Base-by-base conservation (phyloP, 2,113 vertebrate species). In the Helogale parvula region DNA sequence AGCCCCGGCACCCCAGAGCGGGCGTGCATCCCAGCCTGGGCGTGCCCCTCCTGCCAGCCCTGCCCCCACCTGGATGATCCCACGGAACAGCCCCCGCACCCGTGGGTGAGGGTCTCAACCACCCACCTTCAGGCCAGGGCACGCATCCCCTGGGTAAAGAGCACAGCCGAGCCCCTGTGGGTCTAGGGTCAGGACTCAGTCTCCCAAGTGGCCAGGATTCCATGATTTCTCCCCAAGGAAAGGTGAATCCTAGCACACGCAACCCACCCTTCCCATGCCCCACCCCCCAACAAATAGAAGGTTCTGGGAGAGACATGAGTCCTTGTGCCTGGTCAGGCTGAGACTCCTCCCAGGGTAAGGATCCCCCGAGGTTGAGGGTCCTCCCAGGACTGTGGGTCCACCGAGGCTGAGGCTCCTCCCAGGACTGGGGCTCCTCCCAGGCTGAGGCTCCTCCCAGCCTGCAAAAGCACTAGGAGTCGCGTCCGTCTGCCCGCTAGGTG, bases 231-330 rank as follows among this genome's bases (percentile, higher is more conserved):
- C 65, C 41, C 52, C 5, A 2, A 50, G n/a, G 38, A 17, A 60
- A 35, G 15, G 29, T 7, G 63, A 35, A 16, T 33, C 92, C 71
- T 5, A 16, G 33, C 17, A n/a, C 19, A 23, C 23, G 50, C 31
- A 60, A 21, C 84, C 19, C 12, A 15, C 29, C 47, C 25, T 35
- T 4, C 38, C 21, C 47, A 21, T 8, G 0, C 3, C 31, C 0
- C 1, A 2, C 2, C 15, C 38, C 17, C 14, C 47, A 27, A n/a
- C 4, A 12, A 25, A 54, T 0, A 35, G 29, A 41, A 33, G 47
- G 35, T 7, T 14, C 47, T 21, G 13, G 5, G 63, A 47, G 57
- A 69, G 72, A 21, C 23, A 1, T 1, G 7, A 17, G 21, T 35
- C 50, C 0, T 3, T 6, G 41, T 19, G 15, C 11, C 54, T 21